Evolutionary conservation across 1,140 invertebrate species (phyloP).

Genomic region (Nasonia vitripennis): DNA sequence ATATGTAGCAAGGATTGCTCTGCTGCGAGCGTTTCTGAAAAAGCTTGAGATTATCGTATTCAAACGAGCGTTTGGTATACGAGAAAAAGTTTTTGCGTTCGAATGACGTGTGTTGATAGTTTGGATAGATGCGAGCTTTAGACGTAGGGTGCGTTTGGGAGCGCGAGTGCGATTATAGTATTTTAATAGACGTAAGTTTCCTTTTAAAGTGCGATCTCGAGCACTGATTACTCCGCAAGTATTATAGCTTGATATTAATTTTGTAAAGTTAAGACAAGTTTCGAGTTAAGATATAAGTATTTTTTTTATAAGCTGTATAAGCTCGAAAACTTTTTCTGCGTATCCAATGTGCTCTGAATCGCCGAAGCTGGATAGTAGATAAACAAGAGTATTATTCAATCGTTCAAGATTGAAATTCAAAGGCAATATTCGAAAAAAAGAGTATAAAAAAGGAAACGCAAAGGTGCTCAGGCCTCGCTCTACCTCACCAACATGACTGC

Average conservation of each 20-base stretch:
- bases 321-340: background rate
- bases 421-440: background rate
- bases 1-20: background rate
- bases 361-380: background rate
- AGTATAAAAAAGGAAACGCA: background rate
- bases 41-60: background rate
- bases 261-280: background rate
- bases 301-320: background rate
- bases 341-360: background rate
- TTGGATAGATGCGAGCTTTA: background rate
- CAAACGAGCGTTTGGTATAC: background rate
- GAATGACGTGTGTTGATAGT: background rate
- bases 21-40: background rate
- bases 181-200: background rate
- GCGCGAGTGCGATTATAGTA: background rate
- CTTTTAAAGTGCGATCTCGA: background rate
- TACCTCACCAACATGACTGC: constrained; percentile 18
- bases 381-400: background rate
- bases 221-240: background rate
- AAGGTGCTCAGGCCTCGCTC: constrained; percentile 27
- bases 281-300: background rate
- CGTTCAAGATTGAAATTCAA: background rate
- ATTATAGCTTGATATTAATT: background rate
- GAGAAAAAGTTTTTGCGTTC: background rate
- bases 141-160: background rate